A percentile compares a stretch with the other conserved stretches of the same genome.
These are phyloP conservation scores for Synergus itoensis DNA, from an alignment of 2,888 invertebrate species.

Conservation along the genomic window DNA sequence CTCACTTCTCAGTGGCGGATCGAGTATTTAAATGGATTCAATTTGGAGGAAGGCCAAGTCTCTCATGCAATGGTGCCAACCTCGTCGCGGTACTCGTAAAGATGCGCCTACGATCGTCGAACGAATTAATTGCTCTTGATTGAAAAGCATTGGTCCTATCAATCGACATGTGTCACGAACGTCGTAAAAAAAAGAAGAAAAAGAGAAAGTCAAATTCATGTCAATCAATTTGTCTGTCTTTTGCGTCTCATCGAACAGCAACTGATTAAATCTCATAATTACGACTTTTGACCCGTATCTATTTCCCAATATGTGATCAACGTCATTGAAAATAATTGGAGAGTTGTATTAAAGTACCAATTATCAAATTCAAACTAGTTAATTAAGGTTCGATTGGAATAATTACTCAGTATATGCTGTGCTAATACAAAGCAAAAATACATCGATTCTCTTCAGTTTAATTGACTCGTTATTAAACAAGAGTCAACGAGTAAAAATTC, in stretches of 20 bases:
- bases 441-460: neutral
- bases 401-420: neutral
- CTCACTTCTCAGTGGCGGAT: neutral
- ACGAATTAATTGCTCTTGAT: slow-evolving; percentile 59
- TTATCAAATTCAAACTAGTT: neutral
- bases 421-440: neutral
- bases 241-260: no score
- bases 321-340: slow-evolving; percentile 18
- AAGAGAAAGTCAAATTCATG: neutral
- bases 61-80: slow-evolving; percentile 52
- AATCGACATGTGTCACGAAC: slow-evolving; percentile 23
- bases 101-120: slow-evolving; percentile 59
- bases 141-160: neutral
- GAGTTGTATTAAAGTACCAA: neutral
- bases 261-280: neutral
- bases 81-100: slow-evolving; percentile 55
- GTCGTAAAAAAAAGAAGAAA: neutral
- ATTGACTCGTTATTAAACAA: neutral
- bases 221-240: neutral
- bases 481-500: neutral
- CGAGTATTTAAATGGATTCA: slow-evolving; percentile 36
- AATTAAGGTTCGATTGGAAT: slow-evolving; percentile 20
- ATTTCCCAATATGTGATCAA: neutral
- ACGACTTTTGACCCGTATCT: neutral
- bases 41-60: slow-evolving; percentile 49